Evolutionary conservation across 2,888 invertebrate genomes (phyloP).

Genomic region (Strigamia maritima): DNA sequence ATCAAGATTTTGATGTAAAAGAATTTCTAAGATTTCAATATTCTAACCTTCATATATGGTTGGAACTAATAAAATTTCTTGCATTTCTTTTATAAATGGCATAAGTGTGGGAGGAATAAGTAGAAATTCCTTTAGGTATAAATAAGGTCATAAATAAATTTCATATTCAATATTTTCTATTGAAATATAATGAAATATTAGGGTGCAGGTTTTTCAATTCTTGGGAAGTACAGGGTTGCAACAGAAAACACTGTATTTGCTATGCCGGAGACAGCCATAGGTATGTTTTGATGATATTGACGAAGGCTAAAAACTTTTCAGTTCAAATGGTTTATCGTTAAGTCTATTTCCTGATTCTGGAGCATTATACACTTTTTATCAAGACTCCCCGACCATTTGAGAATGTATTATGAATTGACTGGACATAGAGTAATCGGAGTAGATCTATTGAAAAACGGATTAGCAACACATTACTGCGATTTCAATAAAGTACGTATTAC

Average conservation of each 20-base stretch:
- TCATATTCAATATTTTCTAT: background rate
- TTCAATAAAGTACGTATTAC: constrained; percentile 54
- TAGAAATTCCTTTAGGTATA: no score
- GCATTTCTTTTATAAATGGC: constrained; percentile 87
- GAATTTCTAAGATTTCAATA: constrained; percentile 85
- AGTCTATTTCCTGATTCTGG: constrained; percentile 95
- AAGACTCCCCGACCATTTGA: constrained; percentile 76
- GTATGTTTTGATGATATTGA: constrained; percentile 46
- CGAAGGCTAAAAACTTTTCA: background rate
- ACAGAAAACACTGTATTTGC: constrained; percentile 93
- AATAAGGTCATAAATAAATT: no score
- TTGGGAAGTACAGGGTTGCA: constrained; percentile 87
- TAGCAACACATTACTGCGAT: constrained; percentile 85
- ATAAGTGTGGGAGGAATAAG: constrained; percentile 90
- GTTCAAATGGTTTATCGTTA: constrained; percentile 42
- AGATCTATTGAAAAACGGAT: constrained; percentile 80
- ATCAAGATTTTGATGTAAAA: constrained; percentile 59
- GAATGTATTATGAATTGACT: constrained; percentile 85
- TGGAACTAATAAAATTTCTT: constrained; percentile 80
- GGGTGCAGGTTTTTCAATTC: constrained; percentile 91
- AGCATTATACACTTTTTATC: constrained; percentile 87
- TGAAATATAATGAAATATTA: constrained; percentile 45
- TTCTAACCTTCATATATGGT: constrained; percentile 78
- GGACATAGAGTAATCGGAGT: constrained; percentile 70
- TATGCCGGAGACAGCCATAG: constrained; percentile 99